These are phyloP conservation scores for Carduelis carduelis DNA, from an alignment of 2,797 vertebrate genomes.

Conservation along the genomic window DNA sequence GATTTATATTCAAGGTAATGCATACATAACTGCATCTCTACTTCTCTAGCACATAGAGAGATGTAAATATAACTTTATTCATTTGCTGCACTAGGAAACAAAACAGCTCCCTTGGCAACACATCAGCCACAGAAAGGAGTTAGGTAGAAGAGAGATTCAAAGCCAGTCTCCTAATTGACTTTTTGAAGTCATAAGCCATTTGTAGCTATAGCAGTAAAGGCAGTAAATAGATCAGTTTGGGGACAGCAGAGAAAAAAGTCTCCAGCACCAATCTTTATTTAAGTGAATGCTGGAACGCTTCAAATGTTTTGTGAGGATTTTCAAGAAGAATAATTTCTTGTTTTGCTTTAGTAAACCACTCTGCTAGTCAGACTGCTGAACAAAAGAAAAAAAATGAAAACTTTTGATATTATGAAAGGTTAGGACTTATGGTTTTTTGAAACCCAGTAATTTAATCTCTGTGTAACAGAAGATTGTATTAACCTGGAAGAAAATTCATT, in stretches of 20 bases:
- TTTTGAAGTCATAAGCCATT: constrained; percentile 37
- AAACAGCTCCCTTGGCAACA: constrained; percentile 41
- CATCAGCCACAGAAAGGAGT: constrained; percentile 30
- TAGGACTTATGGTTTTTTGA: not conserved
- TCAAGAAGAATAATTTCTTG: not conserved
- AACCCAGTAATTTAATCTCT: constrained; percentile 42
- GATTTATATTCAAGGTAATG: constrained; percentile 65
- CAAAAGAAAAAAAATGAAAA: not conserved
- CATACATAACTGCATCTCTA: constrained; percentile 50
- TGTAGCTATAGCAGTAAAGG: constrained; percentile 16
- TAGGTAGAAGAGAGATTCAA: not conserved
- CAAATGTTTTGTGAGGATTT: not conserved
- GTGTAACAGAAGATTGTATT: constrained; percentile 28
- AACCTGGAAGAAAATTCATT: constrained; percentile 34
- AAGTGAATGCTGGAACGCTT: not conserved
- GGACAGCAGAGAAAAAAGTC: not conserved
- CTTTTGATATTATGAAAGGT: constrained; percentile 53
- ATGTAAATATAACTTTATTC: constrained; percentile 49
- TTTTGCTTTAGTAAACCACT: not conserved
- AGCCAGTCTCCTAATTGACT: constrained; percentile 35
- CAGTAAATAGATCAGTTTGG: not conserved
- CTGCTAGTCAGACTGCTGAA: not conserved
- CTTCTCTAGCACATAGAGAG: constrained; percentile 12
- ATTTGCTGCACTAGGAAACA: constrained; percentile 45
- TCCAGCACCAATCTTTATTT: not conserved